Conservation (phyloP, 2,797 vertebrate species). For the Notamacropus eugenii region DNA sequence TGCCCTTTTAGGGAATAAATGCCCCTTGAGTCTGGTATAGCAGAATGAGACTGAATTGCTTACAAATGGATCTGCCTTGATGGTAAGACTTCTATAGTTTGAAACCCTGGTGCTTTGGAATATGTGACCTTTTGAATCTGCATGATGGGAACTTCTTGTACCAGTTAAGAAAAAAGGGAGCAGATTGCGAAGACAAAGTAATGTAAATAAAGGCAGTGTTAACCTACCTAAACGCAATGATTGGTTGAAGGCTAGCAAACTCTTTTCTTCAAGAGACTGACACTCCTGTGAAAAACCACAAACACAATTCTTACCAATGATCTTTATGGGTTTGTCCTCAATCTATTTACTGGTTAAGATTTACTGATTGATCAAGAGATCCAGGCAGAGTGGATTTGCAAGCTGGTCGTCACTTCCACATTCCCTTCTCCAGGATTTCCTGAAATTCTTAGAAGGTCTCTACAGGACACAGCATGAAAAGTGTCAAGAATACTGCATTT, state of each 20-base stretch:
- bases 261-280: neutral
- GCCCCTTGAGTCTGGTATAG: neutral
- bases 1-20: neutral
- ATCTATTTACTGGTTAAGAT: neutral
- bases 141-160: neutral
- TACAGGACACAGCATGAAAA: neutral
- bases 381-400: neutral
- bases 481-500: neutral
- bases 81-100: neutral
- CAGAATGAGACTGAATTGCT: neutral
- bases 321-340: neutral
- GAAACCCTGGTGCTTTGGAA: neutral
- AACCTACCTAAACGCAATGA: neutral
- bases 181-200: neutral
- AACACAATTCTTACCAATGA: neutral
- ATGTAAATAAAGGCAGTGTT: neutral
- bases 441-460: neutral
- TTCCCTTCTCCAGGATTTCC: neutral
- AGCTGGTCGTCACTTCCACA: neutral
- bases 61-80: neutral
- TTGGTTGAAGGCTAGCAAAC: neutral
- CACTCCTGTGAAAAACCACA: neutral
- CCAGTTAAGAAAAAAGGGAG: neutral
- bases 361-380: neutral
- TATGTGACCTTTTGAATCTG: neutral